A percentile compares a stretch with the other conserved stretches of the same genome.
phyloP scores from a whole-genome alignment of 2,113 vertebrate species.

The Benitochromis conjunctus region DNA sequence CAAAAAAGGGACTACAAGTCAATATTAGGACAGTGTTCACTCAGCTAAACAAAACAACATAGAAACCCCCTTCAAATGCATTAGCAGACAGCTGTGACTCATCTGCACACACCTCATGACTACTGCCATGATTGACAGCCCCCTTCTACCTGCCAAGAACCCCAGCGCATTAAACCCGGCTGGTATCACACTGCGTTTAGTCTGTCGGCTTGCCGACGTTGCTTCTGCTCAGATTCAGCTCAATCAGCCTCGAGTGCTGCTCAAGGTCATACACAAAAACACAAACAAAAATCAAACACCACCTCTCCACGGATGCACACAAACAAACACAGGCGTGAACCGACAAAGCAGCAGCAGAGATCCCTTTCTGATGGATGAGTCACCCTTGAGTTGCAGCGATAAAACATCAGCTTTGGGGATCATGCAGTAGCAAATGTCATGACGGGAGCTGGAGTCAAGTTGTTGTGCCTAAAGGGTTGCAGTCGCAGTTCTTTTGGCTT shows the following conservation, averaged over 20 bases:
- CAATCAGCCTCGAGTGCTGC: slow-evolving; percentile 39
- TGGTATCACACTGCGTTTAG: slow-evolving; percentile 12
- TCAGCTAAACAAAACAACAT: not conserved
- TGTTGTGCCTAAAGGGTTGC: not conserved
- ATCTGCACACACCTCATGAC: slow-evolving; percentile 15
- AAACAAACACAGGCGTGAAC: not conserved
- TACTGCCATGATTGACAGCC: slow-evolving; percentile 30
- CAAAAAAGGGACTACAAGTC: not conserved
- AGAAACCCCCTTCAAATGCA: not conserved
- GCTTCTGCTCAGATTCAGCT: slow-evolving; percentile 26
- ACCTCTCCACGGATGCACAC: not conserved
- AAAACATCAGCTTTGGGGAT: slow-evolving; percentile 24
- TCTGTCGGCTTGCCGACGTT: not conserved
- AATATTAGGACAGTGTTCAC: not conserved
- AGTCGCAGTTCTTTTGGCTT: not conserved
- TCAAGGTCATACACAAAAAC: slow-evolving; percentile 49
- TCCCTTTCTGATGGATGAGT: slow-evolving; percentile 17
- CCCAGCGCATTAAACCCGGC: not conserved
- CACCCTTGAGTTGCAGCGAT: slow-evolving; percentile 25
- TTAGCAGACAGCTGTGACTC: not conserved
- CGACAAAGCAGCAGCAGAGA: not conserved
- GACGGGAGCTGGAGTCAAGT: not conserved
- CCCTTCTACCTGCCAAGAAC: slow-evolving; percentile 32
- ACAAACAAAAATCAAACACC: slow-evolving; percentile 20
- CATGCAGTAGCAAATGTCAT: not conserved